Evolutionary conservation across 2,113 vertebrate genomes (phyloP).

Genomic region (Corythaixoides concolor): DNA sequence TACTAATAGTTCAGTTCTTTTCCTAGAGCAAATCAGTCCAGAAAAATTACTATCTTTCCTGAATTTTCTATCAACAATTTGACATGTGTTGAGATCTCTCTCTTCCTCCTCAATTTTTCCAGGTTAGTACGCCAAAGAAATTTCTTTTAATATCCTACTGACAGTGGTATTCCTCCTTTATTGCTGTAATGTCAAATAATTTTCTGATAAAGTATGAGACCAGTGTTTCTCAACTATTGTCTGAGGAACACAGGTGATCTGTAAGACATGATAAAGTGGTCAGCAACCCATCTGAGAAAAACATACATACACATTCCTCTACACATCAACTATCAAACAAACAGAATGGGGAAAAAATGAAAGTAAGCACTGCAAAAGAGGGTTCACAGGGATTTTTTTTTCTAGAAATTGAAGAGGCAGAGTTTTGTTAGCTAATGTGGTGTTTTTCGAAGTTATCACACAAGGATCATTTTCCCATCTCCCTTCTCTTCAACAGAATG

Average conservation of each 20-base stretch:
- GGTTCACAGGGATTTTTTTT: not conserved
- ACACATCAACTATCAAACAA: not conserved
- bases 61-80: not conserved
- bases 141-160: not conserved
- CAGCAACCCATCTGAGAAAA: not conserved
- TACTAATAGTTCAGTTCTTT: not conserved
- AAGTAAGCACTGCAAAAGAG: not conserved
- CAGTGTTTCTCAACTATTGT: not conserved
- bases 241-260: not conserved
- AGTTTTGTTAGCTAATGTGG: not conserved
- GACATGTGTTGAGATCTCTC: not conserved
- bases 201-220: not conserved
- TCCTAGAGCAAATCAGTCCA: not conserved
- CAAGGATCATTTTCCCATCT: not conserved
- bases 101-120: not conserved
- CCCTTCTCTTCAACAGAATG: not conserved
- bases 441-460: not conserved
- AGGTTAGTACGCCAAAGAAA: not conserved
- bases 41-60: not conserved
- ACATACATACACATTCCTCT: not conserved
- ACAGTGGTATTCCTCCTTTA: not conserved
- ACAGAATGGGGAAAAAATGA: not conserved
- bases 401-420: not conserved
- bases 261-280: not conserved
- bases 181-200: not conserved